Evolutionary conservation across 2,113 vertebrate species (phyloP).

Genomic region (Procapra przewalskii): DNA sequence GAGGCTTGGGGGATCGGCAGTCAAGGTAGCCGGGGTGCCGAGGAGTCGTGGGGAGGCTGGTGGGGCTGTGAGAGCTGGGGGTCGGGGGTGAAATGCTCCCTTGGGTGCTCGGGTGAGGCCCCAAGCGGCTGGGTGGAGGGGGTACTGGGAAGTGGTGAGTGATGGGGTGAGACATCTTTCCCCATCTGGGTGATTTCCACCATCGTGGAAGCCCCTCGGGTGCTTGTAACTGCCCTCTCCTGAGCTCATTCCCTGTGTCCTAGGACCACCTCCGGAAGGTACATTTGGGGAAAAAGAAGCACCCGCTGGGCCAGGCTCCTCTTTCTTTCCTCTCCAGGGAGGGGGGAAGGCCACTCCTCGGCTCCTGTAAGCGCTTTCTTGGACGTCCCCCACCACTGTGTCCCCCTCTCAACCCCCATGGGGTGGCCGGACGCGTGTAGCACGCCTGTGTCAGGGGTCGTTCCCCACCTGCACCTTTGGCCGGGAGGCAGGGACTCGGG

Average conservation of each 20-base stretch:
- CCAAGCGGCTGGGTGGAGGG: not conserved
- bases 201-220: fast-evolving
- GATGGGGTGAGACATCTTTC: not conserved
- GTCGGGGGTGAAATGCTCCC: not conserved
- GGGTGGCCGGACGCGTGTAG: fast-evolving
- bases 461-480: not conserved
- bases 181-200: too few species aligned
- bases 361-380: not conserved
- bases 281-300: not conserved
- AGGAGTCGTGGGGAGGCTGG: fast-evolving
- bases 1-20: not conserved
- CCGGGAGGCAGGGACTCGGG: fast-evolving
- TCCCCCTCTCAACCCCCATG: fast-evolving
- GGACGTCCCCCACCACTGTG: too few species aligned
- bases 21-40: fast-evolving
- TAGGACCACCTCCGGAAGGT: not conserved
- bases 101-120: fast-evolving
- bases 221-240: fast-evolving
- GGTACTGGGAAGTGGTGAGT: not conserved
- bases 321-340: not conserved
- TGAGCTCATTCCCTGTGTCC: not conserved
- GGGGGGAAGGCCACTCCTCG: not conserved
- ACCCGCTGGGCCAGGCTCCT: not conserved
- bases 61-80: fast-evolving
- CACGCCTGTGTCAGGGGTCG: not conserved